A percentile compares a stretch with the other conserved stretches of the same genome.
phyloP scores from a whole-genome alignment of 2,888 invertebrate genomes.

The Andrena hattorfiana region DNA sequence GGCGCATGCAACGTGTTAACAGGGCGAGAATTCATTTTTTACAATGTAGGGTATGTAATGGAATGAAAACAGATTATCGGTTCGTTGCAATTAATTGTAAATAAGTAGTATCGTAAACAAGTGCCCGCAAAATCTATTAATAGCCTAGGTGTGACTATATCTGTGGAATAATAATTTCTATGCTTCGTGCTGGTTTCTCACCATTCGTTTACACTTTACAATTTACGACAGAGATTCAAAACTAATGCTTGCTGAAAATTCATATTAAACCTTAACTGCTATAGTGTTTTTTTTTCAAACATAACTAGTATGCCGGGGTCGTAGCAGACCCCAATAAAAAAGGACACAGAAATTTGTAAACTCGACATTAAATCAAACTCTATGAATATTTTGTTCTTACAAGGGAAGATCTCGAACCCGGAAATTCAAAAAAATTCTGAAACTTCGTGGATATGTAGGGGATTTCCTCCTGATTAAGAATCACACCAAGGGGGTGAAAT shows the following conservation, averaged over 20 bases:
- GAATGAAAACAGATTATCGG: conserved; percentile 15
- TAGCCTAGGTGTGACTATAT: conserved; percentile 13
- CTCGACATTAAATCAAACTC: no score
- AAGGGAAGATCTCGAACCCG: no score
- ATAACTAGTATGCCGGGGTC: no score
- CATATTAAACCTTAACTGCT: conserved; percentile 8
- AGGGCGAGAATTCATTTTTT: conserved; percentile 18
- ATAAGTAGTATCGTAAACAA: neutral
- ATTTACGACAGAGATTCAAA: conserved; percentile 9
- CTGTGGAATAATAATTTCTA: neutral
- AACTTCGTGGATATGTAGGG: no score
- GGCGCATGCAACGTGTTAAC: conserved; percentile 18
- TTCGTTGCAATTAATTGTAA: conserved; percentile 3
- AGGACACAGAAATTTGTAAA: no score
- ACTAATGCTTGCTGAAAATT: conserved; percentile 6
- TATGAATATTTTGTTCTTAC: no score
- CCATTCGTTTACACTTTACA: no score
- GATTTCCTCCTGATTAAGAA: no score
- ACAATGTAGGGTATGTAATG: conserved; percentile 2
- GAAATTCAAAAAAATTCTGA: no score
- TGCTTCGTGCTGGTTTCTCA: neutral
- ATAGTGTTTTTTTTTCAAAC: no score
- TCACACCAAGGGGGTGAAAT: no score
- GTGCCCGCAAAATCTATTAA: conserved; percentile 4
- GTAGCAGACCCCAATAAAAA: no score